Conservation (phyloP, 1,140 invertebrate species). For the Drosophila guanche region DNA sequence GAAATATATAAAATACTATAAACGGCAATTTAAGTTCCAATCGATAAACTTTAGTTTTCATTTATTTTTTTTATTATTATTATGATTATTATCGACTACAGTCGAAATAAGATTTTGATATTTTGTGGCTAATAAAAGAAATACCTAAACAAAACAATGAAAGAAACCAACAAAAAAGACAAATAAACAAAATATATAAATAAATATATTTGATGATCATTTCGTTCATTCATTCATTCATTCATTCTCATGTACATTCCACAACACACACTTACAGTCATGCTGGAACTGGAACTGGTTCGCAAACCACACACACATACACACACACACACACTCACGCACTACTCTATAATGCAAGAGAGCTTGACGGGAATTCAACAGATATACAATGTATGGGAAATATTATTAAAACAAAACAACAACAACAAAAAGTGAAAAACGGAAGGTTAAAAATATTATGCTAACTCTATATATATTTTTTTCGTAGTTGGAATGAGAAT, state of each 20-base stretch:
- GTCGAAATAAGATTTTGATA: conserved; percentile 36
- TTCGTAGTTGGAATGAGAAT: conserved; percentile 43
- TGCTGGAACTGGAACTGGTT: conserved; percentile 33
- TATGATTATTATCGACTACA: conserved; percentile 1
- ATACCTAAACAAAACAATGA: conserved; percentile 2
- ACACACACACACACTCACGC: conserved; percentile 8
- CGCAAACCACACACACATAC: background rate
- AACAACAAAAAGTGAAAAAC: conserved; percentile 23
- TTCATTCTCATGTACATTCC: conserved; percentile 48
- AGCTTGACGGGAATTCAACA: conserved; percentile 45
- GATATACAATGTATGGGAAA: conserved; percentile 35
- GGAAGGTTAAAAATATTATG: conserved; percentile 50
- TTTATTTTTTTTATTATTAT: conserved; percentile 43
- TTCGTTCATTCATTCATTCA: conserved; percentile 22
- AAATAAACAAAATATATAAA: conserved; percentile 46
- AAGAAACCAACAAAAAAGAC: conserved; percentile 39
- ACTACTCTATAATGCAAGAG: conserved; percentile 44
- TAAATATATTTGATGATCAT: conserved; percentile 29
- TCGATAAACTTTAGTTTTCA: conserved; percentile 64
- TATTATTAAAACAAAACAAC: conserved; percentile 7
- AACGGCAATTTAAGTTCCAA: conserved; percentile 79
- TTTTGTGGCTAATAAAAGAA: conserved; percentile 36
- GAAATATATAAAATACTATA: conserved; percentile 32
- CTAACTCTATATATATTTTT: conserved; percentile 49
- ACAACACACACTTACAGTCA: conserved; percentile 7